Base-by-base conservation (phyloP, 1,140 invertebrate genomes). In the Drosophila watanabei region DNA sequence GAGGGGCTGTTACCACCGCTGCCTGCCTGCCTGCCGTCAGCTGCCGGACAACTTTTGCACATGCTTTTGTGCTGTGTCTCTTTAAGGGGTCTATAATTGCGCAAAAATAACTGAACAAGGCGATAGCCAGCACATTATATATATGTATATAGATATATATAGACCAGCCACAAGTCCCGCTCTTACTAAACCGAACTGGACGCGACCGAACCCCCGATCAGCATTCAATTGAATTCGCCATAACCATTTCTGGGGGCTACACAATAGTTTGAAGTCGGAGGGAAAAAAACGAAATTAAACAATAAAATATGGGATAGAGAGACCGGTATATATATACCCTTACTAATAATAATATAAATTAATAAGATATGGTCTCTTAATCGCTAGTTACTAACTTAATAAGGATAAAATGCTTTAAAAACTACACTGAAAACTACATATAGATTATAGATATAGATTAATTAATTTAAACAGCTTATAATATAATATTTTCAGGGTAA, bases 61-160 rank as follows among this genome's bases (percentile, higher is more conserved):
- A 79, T 79, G 72, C 61, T 68, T 64, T 84, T 83, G 54, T 39
- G 52, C 52, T 59, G 72, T 56, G 59, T 62, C 62, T 77, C 66
- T 82, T 59, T 75, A 71, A 73, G 70, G 71, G 65, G 75, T 59
- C 79, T 62, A 82, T 82, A 79, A 87, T 87, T 86, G 83, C 84
- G 83, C 83, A 87, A 87, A 82, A 86, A 85, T 85, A 77, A 60
- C 77, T 87, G 75, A 87, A 87, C 71, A 80, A 87, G 83, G 83
- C 84, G 83, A 79, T 72, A 32, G 69, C 68, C 71, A 73, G 71
- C 57, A 73, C 71, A 73, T 61, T 68, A 68, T 75, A 41, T 75
- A 54, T 57, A 65, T 75, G 33, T 57, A 43, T 64, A 41, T 43
- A 64, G 16, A 68, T 32, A 20, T 61, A 49, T 75, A 54, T 77